Evolutionary conservation across 2,888 invertebrate species (phyloP).

Genomic region (Andrena flavipes): DNA sequence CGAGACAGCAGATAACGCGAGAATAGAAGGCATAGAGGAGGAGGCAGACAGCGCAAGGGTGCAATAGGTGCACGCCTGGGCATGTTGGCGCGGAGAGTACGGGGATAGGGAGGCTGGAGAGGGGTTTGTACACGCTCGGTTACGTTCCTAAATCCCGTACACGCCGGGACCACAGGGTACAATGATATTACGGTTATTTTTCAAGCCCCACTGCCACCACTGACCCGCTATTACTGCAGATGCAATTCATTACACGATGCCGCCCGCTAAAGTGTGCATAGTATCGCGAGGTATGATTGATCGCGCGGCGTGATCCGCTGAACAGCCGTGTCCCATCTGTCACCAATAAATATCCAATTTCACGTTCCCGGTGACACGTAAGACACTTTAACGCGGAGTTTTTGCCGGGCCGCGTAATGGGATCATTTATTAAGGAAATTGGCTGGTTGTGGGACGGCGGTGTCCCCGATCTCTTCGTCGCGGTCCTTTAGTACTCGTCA

Average conservation of each 20-base stretch:
- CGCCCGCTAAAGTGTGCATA: slow-evolving; percentile 70
- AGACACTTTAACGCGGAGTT: slow-evolving; percentile 82
- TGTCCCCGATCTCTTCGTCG: slow-evolving; percentile 63
- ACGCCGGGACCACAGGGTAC: slow-evolving; percentile 49
- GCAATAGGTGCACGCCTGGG: neutral
- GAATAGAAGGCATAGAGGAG: slow-evolving; percentile 37
- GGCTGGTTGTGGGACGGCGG: slow-evolving; percentile 66
- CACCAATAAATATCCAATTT: slow-evolving; percentile 85
- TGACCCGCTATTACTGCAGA: slow-evolving; percentile 77
- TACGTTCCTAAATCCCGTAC: slow-evolving; percentile 52
- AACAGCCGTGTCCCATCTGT: slow-evolving; percentile 83
- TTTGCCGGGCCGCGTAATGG: slow-evolving; percentile 81
- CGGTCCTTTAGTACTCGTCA: slow-evolving; percentile 52
- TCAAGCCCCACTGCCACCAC: slow-evolving; percentile 68
- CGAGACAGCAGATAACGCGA: slow-evolving; percentile 53
- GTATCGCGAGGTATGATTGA: slow-evolving; percentile 82
- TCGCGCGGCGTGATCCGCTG: slow-evolving; percentile 80
- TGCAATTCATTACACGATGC: slow-evolving; percentile 77
- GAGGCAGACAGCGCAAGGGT: slow-evolving; percentile 1
- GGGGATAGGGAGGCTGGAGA: neutral
- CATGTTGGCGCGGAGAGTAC: neutral
- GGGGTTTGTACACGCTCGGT: neutral
- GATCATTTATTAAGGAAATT: slow-evolving; percentile 84
- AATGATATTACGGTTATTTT: slow-evolving; percentile 79
- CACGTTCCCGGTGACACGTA: slow-evolving; percentile 83